A percentile compares a stretch with the other conserved stretches of the same genome.
These are phyloP conservation scores for Enteromius argenteus DNA, from an alignment of 2,797 vertebrate species.

Conservation along the genomic window DNA sequence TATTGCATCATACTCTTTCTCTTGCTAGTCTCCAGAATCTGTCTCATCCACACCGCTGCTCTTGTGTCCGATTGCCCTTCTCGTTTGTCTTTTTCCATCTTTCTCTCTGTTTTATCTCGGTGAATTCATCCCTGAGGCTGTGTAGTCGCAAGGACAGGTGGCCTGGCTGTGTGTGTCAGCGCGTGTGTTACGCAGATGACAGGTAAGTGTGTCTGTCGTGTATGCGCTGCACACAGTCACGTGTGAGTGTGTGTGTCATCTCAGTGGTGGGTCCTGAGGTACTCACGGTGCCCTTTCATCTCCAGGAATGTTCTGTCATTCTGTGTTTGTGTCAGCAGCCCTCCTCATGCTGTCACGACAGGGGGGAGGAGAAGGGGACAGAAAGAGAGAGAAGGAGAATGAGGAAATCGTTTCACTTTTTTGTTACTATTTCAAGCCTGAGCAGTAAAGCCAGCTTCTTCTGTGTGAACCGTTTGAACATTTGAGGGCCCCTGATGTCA, in stretches of 20 bases:
- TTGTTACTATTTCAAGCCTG: not conserved
- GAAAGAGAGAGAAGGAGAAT: constrained; percentile 11
- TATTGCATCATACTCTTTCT: constrained; percentile 38
- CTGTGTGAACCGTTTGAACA: not conserved
- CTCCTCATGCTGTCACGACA: constrained; percentile 27
- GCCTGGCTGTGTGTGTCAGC: constrained; percentile 27
- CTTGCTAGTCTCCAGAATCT: not conserved
- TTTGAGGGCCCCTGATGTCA: not conserved
- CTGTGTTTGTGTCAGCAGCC: constrained; percentile 54
- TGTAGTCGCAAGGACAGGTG: constrained; percentile 54
- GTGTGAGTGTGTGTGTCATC: constrained; percentile 43
- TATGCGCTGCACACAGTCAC: constrained; percentile 8
- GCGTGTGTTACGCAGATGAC: constrained; percentile 35
- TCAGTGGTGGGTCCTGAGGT: constrained; percentile 52
- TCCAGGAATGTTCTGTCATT: constrained; percentile 53
- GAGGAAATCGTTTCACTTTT: not conserved
- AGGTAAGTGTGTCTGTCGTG: constrained; percentile 33
- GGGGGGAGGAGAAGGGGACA: constrained; percentile 8
- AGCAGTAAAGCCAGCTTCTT: not conserved
- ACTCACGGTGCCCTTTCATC: constrained; percentile 56
- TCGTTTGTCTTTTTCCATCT: constrained; percentile 14
- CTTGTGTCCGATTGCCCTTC: not conserved
- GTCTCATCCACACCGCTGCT: not conserved
- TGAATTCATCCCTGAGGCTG: constrained; percentile 40
- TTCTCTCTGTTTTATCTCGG: constrained; percentile 21